These are phyloP conservation scores for Channa argus DNA, from an alignment of 2,113 vertebrate genomes.

Conservation along the genomic window DNA sequence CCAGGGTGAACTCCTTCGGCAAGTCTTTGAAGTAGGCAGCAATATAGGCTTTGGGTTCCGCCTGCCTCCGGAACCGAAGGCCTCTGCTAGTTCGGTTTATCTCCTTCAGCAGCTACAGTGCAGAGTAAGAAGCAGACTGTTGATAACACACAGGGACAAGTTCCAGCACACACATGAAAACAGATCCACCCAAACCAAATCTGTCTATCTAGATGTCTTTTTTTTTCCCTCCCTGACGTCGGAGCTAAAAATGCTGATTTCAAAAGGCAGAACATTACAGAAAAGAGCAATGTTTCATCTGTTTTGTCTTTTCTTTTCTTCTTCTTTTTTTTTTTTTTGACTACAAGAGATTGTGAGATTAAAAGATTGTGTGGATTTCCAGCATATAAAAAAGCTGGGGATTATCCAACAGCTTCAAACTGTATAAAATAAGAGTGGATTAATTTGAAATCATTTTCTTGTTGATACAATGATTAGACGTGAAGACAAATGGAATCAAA, in stretches of 20 bases:
- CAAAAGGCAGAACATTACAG: conserved; percentile 52
- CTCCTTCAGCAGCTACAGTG: conserved; percentile 91
- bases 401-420: conserved; percentile 65
- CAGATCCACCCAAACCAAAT: conserved; percentile 52
- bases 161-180: conserved; percentile 47
- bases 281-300: conserved; percentile 68
- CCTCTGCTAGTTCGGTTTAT: conserved; percentile 94
- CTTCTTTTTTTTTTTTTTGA: conserved; percentile 19
- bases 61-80: conserved; percentile 90
- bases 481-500: conserved; percentile 9
- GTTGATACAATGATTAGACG: conserved; percentile 45
- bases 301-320: neutral
- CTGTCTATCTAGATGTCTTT: conserved; percentile 36
- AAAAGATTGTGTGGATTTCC: conserved; percentile 66
- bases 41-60: conserved; percentile 95
- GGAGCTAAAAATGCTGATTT: conserved; percentile 58
- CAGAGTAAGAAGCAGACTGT: conserved; percentile 33
- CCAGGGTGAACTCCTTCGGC: conserved; percentile 94
- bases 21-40: conserved; percentile 95
- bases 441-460: conserved; percentile 43
- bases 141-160: conserved; percentile 56
- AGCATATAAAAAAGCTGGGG: conserved; percentile 46
- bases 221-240: conserved; percentile 39
- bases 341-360: conserved; percentile 58
- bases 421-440: conserved; percentile 25